Base-by-base conservation (phyloP, 2,797 vertebrate genomes). In the Eurystomus glaucurus region DNA sequence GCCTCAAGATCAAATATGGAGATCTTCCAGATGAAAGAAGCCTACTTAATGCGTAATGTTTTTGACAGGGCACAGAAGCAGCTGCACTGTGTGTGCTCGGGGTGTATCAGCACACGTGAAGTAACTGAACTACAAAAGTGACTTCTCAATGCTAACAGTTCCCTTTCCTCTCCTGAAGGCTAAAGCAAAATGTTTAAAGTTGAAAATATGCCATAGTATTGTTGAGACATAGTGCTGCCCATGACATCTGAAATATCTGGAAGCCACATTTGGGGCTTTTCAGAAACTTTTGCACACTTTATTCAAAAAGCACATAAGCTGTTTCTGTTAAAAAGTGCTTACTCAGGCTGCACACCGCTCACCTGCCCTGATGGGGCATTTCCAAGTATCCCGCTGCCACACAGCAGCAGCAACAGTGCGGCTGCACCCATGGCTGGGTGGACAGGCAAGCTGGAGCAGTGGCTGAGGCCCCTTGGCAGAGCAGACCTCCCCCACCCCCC, bases 21-120 rank as follows among this genome's bases (percentile, higher is more conserved):
- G 93, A 98, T 98, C 94, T 98, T 98, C 97, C 98, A 98, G 85
- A 96, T 98, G 89, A 98, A 97, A 97, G 98, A 98, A 97, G 98
- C 97, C 90, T 99, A 98, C 94, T 65, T 88, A 95, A 98, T 98
- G 96, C 97, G 98, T 98, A 98, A 98, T 82, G 26, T 48, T 93
- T 70, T 71, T 64, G 28, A 65, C 70, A 88, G 83, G 25, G 39
- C 64, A 85, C 19, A 60, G 50, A 14, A 84, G 54, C 35, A 69
- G 25, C 11, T 52, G 29, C 28, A 39, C 21, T 33, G 0, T 3
- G 14, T 25, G 23, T 51, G 35, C 20, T 93, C 61, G 51, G 29
- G 19, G 69, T 61, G 17, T 35, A 35, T 14, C 10, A 55, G 55
- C 48, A 71, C 23, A 51, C 20, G 9, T 1, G 1, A 58, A 76